phyloP scores from a whole-genome alignment of 1,140 invertebrate species.

The Fopius arisanus region DNA sequence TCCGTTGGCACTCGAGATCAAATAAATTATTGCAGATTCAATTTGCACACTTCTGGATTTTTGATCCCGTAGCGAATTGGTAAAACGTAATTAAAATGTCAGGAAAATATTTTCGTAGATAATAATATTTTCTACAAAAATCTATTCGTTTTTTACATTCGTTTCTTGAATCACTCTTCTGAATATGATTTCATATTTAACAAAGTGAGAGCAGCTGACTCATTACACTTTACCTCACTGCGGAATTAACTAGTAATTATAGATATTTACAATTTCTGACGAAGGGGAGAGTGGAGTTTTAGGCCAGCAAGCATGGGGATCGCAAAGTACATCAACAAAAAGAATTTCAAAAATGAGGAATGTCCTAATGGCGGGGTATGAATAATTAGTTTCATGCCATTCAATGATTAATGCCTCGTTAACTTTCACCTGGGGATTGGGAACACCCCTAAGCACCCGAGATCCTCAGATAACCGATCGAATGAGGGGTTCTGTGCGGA shows the following conservation, averaged over 20 bases:
- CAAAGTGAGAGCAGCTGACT: background rate
- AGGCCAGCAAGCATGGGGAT: background rate
- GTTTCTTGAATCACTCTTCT: background rate
- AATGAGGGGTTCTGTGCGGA: slow-evolving; percentile 15
- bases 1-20: slow-evolving; percentile 13
- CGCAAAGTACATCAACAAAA: background rate
- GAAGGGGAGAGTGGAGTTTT: background rate
- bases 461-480: slow-evolving; percentile 22
- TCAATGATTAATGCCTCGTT: slow-evolving; percentile 31
- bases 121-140: background rate
- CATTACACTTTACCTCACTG: background rate
- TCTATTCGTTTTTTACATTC: background rate
- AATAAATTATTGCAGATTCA: background rate
- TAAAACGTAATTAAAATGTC: too few relatives aligned
- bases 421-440: slow-evolving; percentile 34
- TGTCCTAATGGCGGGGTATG: background rate
- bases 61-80: background rate
- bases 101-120: too few relatives aligned
- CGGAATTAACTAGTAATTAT: background rate
- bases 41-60: background rate
- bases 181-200: background rate
- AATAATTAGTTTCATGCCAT: slow-evolving; percentile 10
- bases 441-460: slow-evolving; percentile 56
- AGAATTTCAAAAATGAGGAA: background rate
- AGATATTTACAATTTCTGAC: background rate